Evolutionary conservation across 2,888 invertebrate genomes (phyloP).

Genomic region (Noctuana brunneofusca): DNA sequence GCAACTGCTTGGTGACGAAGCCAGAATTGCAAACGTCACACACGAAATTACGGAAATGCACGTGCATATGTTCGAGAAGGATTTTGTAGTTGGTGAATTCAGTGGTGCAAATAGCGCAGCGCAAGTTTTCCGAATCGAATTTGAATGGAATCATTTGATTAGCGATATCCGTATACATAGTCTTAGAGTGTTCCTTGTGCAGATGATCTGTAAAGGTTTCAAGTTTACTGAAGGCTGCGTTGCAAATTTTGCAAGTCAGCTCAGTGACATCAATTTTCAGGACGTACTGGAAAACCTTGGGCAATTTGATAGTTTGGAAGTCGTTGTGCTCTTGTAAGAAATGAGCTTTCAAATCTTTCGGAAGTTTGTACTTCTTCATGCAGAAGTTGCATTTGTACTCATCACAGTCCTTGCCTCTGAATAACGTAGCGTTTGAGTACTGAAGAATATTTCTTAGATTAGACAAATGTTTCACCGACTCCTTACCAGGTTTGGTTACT

Average conservation of each 20-base stretch:
- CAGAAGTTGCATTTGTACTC: conserved; percentile 51
- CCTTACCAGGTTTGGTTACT: conserved; percentile 2
- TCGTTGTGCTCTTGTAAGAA: conserved; percentile 45
- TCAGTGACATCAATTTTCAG: conserved; percentile 51
- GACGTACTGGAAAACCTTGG: conserved; percentile 41
- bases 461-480: conserved; percentile 38
- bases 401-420: conserved; percentile 42
- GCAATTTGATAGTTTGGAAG: conserved; percentile 36
- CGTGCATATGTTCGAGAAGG: conserved; percentile 51
- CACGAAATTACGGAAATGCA: conserved; percentile 47
- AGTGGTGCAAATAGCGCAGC: conserved; percentile 41
- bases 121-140: conserved; percentile 42
- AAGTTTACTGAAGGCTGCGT: conserved; percentile 28
- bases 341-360: conserved; percentile 49
- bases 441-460: conserved; percentile 42
- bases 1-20: conserved; percentile 43
- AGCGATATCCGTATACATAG: conserved; percentile 38
- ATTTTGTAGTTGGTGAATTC: conserved; percentile 46
- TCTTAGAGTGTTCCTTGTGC: conserved; percentile 39
- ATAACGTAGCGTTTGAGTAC: conserved; percentile 47
- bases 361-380: conserved; percentile 42
- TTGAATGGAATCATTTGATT: conserved; percentile 49
- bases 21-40: conserved; percentile 49
- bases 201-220: conserved; percentile 41
- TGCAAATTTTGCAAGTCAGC: conserved; percentile 49